phyloP scores from a whole-genome alignment of 2,113 vertebrate species.

The sheep (Ovis aries) region ARS-UI_Ramb_v3.0 NC_056066.1:53411501-53412000 shows the following conservation, averaged over 20 bases:
- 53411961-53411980: conserved; percentile 77
- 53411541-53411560: not conserved
- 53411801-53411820: conserved; percentile 61
- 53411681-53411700: not conserved
- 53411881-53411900: not conserved
- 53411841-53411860: not conserved
- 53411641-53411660: not conserved
- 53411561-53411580: not conserved
- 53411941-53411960: conserved; percentile 73
- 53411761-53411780: conserved; percentile 94
- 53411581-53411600: fast-evolving
- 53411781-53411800: conserved; percentile 98
- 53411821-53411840: not conserved
- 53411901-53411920: conserved; percentile 27
- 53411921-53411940: conserved; percentile 35
- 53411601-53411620: not conserved
- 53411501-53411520: not conserved
- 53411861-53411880: not conserved
- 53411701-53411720: not conserved
- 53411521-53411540: not conserved
- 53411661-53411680: not conserved
- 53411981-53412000: conserved; percentile 72
- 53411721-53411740: conserved; percentile 87
- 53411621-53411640: not conserved
- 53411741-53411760: conserved; percentile 97